These are phyloP conservation scores for Epinotia demarniana DNA, from an alignment of 2,888 invertebrate species.

Conservation along the genomic window DNA sequence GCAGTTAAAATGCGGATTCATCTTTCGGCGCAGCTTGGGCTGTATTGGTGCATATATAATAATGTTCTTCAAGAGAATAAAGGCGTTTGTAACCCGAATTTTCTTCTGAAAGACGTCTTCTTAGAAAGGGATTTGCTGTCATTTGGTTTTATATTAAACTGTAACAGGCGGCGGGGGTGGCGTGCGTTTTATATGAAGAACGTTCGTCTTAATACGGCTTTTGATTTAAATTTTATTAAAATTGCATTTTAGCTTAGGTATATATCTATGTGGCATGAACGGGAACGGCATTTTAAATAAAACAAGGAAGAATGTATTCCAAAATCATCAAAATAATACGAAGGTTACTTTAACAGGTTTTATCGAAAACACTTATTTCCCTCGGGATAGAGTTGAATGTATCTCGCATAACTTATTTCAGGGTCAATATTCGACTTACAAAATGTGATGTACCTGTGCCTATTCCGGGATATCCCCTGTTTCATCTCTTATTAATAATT, in stretches of 20 bases:
- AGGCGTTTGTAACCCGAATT: background rate
- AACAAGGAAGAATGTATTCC: background rate
- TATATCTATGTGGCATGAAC: background rate
- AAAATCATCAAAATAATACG: background rate
- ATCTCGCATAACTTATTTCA: too few species aligned
- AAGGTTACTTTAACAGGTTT: too few species aligned
- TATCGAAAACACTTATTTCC: too few species aligned
- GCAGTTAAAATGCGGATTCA: slow-evolving; percentile 36
- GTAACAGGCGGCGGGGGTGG: slow-evolving; percentile 32
- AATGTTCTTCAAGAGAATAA: background rate
- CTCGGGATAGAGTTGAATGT: too few species aligned
- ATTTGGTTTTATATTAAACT: slow-evolving; percentile 42
- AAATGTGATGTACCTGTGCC: too few species aligned
- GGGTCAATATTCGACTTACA: too few species aligned
- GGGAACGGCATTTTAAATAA: background rate
- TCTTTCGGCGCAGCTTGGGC: slow-evolving; percentile 27
- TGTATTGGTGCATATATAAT: slow-evolving; percentile 26
- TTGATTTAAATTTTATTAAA: slow-evolving; percentile 14
- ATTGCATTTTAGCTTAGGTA: background rate
- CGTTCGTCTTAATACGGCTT: background rate
- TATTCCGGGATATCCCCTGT: too few species aligned
- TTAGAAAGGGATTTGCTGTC: slow-evolving; percentile 3
- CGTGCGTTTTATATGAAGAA: slow-evolving; percentile 8
- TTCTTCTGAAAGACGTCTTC: background rate
- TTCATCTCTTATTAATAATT: too few species aligned